Conservation (phyloP, 2,888 invertebrate genomes). For the Nezara viridula region DNA sequence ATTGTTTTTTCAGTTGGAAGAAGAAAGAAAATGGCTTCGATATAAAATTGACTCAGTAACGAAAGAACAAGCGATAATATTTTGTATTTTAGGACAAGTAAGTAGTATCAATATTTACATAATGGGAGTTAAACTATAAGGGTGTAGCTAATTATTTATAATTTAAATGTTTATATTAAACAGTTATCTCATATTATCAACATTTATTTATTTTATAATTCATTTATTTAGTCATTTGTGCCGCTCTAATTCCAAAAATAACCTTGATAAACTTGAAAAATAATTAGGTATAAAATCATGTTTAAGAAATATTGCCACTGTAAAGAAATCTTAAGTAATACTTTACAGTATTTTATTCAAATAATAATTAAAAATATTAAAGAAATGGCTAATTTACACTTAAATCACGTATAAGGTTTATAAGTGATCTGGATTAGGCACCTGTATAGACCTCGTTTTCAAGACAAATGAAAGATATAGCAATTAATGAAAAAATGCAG, state of each 20-base stretch:
- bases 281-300: not conserved
- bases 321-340: no score
- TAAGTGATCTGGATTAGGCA: not conserved
- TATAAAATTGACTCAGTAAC: slow-evolving; percentile 56
- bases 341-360: no score
- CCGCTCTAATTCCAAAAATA: not conserved
- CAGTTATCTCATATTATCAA: not conserved
- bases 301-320: not conserved
- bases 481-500: not conserved
- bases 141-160: not conserved
- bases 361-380: no score
- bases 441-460: no score
- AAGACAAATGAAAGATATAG: not conserved
- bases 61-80: slow-evolving; percentile 54
- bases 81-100: slow-evolving; percentile 56
- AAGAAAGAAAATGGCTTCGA: slow-evolving; percentile 55
- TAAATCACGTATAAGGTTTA: not conserved
- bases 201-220: not conserved
- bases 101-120: not conserved
- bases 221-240: not conserved
- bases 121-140: not conserved
- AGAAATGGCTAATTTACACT: no score
- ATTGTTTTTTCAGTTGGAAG: slow-evolving; percentile 55
- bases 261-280: not conserved
- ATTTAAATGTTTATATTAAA: not conserved